A percentile compares a stretch with the other conserved stretches of the same genome.
Conservation (phyloP, 2,888 invertebrate genomes). For the Dicycla oo region DNA sequence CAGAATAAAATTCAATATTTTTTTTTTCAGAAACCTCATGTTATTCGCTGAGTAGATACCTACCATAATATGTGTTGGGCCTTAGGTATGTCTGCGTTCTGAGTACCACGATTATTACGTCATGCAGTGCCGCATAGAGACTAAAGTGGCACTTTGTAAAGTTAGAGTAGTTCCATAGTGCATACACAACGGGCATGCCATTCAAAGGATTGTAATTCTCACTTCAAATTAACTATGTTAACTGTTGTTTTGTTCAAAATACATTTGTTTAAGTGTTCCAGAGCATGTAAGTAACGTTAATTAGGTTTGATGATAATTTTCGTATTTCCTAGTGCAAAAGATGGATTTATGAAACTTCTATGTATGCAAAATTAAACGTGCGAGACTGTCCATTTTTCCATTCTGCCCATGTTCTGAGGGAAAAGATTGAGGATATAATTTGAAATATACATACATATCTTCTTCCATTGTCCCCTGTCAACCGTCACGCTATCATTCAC, state of each 20-base stretch:
- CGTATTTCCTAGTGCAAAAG: no score
- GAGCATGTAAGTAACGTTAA: background rate
- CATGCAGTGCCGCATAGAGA: conserved; percentile 26
- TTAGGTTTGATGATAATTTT: background rate
- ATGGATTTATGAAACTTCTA: no score
- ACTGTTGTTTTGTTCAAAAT: conserved; percentile 10
- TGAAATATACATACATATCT: no score
- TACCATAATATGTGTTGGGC: background rate
- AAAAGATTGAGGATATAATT: no score
- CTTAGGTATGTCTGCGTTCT: background rate
- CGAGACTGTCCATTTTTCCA: no score
- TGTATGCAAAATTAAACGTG: no score
- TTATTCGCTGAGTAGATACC: background rate
- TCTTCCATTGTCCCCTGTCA: no score
- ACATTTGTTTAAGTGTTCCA: background rate
- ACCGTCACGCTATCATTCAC: no score
- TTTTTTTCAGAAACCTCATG: no score
- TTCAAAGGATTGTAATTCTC: conserved; percentile 6
- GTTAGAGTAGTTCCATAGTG: conserved; percentile 25
- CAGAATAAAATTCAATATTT: background rate
- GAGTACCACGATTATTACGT: conserved; percentile 20
- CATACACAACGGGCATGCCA: conserved; percentile 1
- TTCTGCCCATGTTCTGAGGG: no score
- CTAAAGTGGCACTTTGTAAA: conserved; percentile 37
- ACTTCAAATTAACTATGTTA: background rate